Evolutionary conservation across 2,888 invertebrate genomes (phyloP).

Genomic region (Drosophila neotestacea): DNA sequence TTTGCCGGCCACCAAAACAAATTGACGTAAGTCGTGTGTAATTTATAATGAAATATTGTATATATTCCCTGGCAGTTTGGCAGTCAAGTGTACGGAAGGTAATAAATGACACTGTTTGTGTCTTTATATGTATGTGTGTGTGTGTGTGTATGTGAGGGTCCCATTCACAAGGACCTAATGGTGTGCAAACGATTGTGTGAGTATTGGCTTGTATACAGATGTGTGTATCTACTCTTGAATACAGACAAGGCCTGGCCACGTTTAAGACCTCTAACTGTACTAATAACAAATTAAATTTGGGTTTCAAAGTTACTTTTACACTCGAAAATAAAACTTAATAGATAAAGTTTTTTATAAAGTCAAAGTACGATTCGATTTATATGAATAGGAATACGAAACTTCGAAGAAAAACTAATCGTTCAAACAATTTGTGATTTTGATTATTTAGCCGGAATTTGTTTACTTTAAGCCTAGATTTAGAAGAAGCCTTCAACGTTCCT

Average conservation of each 20-base stretch:
- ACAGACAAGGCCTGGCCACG: no score
- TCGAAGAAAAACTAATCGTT: background rate
- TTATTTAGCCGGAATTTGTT: constrained; percentile 19
- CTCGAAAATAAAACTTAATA: background rate
- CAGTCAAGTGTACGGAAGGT: constrained; percentile 73
- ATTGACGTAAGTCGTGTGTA: constrained; percentile 80
- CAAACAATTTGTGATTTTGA: background rate
- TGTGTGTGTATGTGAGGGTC: constrained; percentile 27
- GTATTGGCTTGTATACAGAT: constrained; percentile 20
- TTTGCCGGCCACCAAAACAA: constrained; percentile 74
- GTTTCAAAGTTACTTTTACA: background rate
- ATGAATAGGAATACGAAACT: background rate
- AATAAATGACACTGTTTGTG: constrained; percentile 72
- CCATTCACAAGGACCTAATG: constrained; percentile 36
- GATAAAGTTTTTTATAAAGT: background rate
- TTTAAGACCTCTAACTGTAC: constrained; percentile 2
- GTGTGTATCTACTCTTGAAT: constrained; percentile 27
- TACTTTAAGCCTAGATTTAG: constrained; percentile 17
- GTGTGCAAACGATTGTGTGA: constrained; percentile 47
- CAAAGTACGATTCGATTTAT: no score
- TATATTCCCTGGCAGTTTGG: constrained; percentile 73
- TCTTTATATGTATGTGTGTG: constrained; percentile 11
- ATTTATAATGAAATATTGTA: constrained; percentile 80
- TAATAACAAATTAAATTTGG: background rate
- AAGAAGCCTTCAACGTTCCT: constrained; percentile 1